Conservation (phyloP, 64 coral and sea anemone species). For the Actinia tenebrosa region DNA sequence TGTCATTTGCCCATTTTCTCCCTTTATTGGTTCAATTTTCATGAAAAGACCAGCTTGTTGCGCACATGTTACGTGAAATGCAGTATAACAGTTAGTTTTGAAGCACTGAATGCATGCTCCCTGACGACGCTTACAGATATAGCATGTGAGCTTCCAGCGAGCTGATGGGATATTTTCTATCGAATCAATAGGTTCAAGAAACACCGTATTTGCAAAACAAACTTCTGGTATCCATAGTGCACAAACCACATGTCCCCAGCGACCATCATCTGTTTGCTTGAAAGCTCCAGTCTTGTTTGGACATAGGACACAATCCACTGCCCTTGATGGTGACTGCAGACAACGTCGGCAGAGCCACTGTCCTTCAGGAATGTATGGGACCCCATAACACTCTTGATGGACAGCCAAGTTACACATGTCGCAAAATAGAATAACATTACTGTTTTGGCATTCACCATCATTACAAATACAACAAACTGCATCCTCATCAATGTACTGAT, state of each 20-base stretch:
- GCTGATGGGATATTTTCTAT: slow-evolving; percentile 96
- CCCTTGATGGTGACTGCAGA: slow-evolving; percentile 93
- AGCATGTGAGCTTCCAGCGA: slow-evolving; percentile 90
- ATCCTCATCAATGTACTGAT: slow-evolving; percentile 99
- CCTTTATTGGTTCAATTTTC: slow-evolving; percentile 97
- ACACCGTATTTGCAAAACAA: slow-evolving; percentile 99
- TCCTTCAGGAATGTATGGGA: slow-evolving; percentile 97
- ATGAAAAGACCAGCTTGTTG: slow-evolving; percentile 98
- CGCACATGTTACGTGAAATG: slow-evolving; percentile 98
- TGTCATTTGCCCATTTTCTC: slow-evolving; percentile 84
- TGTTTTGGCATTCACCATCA: slow-evolving; percentile 97
- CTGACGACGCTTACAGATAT: slow-evolving; percentile 90
- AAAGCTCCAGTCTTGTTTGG: slow-evolving; percentile 99
- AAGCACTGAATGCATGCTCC: slow-evolving; percentile 99
- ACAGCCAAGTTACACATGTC: slow-evolving; percentile 99
- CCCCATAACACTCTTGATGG: slow-evolving; percentile 98
- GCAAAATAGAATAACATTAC: slow-evolving; percentile 97
- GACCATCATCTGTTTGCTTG: slow-evolving; percentile 91
- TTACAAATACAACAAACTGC: slow-evolving; percentile 99
- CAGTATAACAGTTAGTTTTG: slow-evolving; percentile 99
- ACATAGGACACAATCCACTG: slow-evolving; percentile 91
- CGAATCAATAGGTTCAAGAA: slow-evolving; percentile 98
- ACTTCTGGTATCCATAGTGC: slow-evolving; percentile 98
- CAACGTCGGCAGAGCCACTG: slow-evolving; percentile 98
- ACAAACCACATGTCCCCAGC: slow-evolving; percentile 98